Percentiles rank a stretch among this genome's conserved stretches.
phyloP scores from a whole-genome alignment of 2,888 invertebrate species.

The Eupithecia vulgata region DNA sequence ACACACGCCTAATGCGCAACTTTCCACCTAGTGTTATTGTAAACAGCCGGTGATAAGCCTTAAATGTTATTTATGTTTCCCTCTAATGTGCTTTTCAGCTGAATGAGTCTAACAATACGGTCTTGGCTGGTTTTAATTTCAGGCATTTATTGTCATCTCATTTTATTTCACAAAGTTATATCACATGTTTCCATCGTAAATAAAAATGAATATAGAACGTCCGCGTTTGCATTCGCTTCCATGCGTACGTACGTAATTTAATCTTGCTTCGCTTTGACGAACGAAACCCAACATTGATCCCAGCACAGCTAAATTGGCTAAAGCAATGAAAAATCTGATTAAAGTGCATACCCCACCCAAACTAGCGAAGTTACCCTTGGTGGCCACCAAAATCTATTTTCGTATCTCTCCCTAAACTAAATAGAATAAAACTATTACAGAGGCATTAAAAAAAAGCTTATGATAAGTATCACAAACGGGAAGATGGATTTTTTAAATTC shows the following conservation, averaged over 20 bases:
- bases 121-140: background rate
- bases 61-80: conserved; percentile 39
- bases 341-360: too few relatives aligned
- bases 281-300: conserved; percentile 36
- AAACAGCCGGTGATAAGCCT: conserved; percentile 43
- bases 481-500: too few relatives aligned
- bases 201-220: conserved; percentile 49
- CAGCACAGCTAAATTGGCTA: background rate
- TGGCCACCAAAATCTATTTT: too few relatives aligned
- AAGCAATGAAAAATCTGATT: background rate
- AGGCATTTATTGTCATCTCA: conserved; percentile 50
- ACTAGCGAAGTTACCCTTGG: too few relatives aligned
- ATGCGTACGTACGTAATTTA: conserved; percentile 68
- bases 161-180: conserved; percentile 74
- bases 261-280: conserved; percentile 75
- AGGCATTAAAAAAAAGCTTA: too few relatives aligned
- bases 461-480: too few relatives aligned
- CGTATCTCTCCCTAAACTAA: too few relatives aligned
- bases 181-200: conserved; percentile 67
- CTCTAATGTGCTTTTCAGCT: background rate
- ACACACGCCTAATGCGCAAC: conserved; percentile 62
- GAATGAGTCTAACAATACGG: background rate
- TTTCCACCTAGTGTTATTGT: conserved; percentile 57
- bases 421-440: too few relatives aligned
- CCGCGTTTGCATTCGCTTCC: conserved; percentile 46